Evolutionary conservation across 2,113 vertebrate genomes (phyloP), one percentile per base, ranked within the genome.

Genomic region (Hippolais icterina): DNA sequence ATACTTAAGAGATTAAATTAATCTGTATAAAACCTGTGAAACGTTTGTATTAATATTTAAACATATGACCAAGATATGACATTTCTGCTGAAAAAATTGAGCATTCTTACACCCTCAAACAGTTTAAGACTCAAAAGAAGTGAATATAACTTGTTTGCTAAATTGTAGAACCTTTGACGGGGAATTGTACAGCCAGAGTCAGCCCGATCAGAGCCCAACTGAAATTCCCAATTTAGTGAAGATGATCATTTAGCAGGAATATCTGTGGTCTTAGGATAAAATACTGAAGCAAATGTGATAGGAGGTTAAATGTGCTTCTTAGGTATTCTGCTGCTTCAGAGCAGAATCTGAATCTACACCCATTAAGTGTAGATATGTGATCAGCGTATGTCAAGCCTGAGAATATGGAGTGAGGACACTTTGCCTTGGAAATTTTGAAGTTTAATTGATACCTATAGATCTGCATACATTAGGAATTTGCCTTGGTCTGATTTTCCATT

Each of bases 211-310:
- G 50, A 56, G 27, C 44, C 11, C 4, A 86, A 8, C 15, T 21
- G 29, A 81, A 39, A 41, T 28, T 39, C 33, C 17, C 22, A 63
- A 0, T n/a, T 49, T 19, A 29, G 7, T 28, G 42, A 63, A 57
- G 27, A 21, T 0, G 0, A 12, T 44, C 0, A 19, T 72, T 59
- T 31, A 59, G 4, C 25, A 75, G 54, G 13, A 71, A 19, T 54
- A 37, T 37, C 17, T 46, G 11, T 56, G 12, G 2, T 50, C 12
- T 64, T 56, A 9, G 14, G 39, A 35, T 33, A 60, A 82, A 89
- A 57, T 47, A 61, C 5, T n/a, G 33, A 46, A 60, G 54, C 18
- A 59, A 77, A 4, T 7, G 6, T 53, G 39, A 14, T 16, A 41
- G 16, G 28, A 49, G 28, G 5, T 10, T 37, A 17, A 15, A 28